Evolutionary conservation across 2,888 invertebrate genomes (phyloP), one percentile per base, ranked within the genome.

Genomic region (Thecocarcelia acutangulata): DNA sequence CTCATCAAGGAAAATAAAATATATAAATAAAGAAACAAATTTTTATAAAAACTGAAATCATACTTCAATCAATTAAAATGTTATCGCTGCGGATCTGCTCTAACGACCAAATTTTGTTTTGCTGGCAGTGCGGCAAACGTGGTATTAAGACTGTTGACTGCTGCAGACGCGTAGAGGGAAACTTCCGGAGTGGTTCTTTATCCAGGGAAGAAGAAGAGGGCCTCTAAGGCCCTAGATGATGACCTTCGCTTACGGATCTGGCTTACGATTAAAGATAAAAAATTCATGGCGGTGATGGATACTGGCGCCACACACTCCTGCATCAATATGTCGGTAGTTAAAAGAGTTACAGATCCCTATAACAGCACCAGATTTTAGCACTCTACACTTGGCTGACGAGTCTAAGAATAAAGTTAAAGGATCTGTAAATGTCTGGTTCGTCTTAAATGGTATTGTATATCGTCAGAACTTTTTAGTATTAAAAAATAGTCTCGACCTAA

Each of bases 251-350:
- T 48, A 68, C 54, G 56, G 2, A 56, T 15, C n/a, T 15, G 13
- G 46, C 17, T 70, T 0, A 58, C 17, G 58, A 70, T 48, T 3
- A 56, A 33, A 37, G 11, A 46, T 4, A 46, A 37, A 17, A 58
- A 6, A 13, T n/a, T 21, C 24, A 11, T 1, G 2, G 64, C 50
- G 17, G 50, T 64, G 33, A 2, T 64, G 8, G 50, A 50, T 15
- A 13, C 64, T 5, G 64, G 64, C 17, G 64, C 63, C 9, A 64
- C 64, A 9, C 46, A 64, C 28, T 64, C 64, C 9, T 64, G 64
- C 13, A 64, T 64, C 2, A 28, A 64, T 2, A 6, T 21, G 21
- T 19, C 42, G 1, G 1, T 50, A 1, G 50, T 37, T 15, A n/a
- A 1, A 37, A 42, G 54, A 58, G 19, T 9, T 72, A 8, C 42